Percentiles rank a stretch among this genome's conserved stretches.
These are phyloP conservation scores for Anthopleura sola DNA, from an alignment of 64 coral and sea anemone species.

Conservation along the genomic window DNA sequence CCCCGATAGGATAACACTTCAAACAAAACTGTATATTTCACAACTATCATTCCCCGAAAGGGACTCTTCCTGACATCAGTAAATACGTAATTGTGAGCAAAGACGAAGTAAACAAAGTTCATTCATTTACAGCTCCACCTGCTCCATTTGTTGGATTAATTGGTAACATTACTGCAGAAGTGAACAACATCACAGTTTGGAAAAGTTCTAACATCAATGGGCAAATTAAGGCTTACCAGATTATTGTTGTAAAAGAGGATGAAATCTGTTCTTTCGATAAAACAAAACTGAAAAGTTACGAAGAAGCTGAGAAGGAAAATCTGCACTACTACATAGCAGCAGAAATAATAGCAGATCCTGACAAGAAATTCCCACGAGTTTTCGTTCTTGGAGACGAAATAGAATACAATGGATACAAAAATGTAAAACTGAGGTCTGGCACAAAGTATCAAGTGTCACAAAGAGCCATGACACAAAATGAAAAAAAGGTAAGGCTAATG, in stretches of 20 bases:
- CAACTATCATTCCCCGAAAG: no score
- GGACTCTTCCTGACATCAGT: no score
- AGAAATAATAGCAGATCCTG: constrained; percentile 10
- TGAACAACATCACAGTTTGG: background rate
- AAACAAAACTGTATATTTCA: no score
- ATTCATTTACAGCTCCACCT: constrained; percentile 13
- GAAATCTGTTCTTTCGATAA: background rate
- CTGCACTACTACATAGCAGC: constrained; percentile 38
- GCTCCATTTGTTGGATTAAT: background rate
- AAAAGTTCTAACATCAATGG: constrained; percentile 22
- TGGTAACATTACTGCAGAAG: constrained; percentile 17
- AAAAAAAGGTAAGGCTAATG: background rate
- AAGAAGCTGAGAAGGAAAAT: background rate
- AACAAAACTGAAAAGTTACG: background rate
- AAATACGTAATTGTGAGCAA: no score
- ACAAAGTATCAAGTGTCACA: constrained; percentile 24
- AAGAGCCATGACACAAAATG: constrained; percentile 7
- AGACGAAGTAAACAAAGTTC: no score
- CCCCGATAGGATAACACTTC: no score
- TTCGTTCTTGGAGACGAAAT: constrained; percentile 49
- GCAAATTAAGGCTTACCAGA: constrained; percentile 7
- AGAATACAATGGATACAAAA: constrained; percentile 21
- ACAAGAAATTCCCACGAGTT: background rate
- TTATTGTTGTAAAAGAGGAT: no score
- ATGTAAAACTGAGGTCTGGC: background rate